Base-by-base conservation (phyloP, 2,797 vertebrate species). In the Molothrus ater region DNA sequence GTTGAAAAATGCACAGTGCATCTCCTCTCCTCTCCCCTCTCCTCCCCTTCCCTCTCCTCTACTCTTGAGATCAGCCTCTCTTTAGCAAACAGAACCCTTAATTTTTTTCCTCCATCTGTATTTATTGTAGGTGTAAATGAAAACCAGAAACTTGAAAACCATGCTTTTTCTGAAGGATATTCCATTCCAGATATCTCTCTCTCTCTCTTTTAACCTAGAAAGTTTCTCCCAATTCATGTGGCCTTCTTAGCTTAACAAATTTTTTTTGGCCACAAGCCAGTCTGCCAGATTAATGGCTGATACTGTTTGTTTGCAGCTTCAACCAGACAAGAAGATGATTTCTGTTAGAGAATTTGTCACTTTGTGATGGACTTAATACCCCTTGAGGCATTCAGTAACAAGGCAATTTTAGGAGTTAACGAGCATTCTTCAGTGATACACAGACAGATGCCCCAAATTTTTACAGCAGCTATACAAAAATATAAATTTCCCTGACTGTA, bases 261-360 rank as follows among this genome's bases (percentile, higher is more conserved):
- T 11, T 84, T 92, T 51, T 90, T 92, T 51, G 63, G 40, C 36
- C 28, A 89, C 16, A 61, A 24, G 65, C 70, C 56, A 88, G 25
- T 29, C 28, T 4, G 1, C 24, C 50, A 70, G 47, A 71, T 81
- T 92, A 93, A 80, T 20, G 38, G 31, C n/a, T 83, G 57, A 64
- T 60, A 36, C n/a, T 71, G n/a, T 80, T 83, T 87, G 53, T 68
- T 45, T 86, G 54, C 50, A 81, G 47, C 51, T 82, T 88, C 78
- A 63, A 88, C 29, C 38, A 84, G 64, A 56, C 40, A 73, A 84
- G 73, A 31, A 93, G 84, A 86, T 84, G 80, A 90, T 89, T 92
- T 93, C 36, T 92, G 25, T 45, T 57, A 69, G 43, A 89, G 54
- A 88, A 81, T 78, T 81, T 86, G 43, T 70, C 78, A 69, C n/a